A percentile compares a stretch with the other conserved stretches of the same genome.
These are phyloP conservation scores for Eudemis profundana DNA, from an alignment of 2,888 invertebrate species.

Conservation along the genomic window DNA sequence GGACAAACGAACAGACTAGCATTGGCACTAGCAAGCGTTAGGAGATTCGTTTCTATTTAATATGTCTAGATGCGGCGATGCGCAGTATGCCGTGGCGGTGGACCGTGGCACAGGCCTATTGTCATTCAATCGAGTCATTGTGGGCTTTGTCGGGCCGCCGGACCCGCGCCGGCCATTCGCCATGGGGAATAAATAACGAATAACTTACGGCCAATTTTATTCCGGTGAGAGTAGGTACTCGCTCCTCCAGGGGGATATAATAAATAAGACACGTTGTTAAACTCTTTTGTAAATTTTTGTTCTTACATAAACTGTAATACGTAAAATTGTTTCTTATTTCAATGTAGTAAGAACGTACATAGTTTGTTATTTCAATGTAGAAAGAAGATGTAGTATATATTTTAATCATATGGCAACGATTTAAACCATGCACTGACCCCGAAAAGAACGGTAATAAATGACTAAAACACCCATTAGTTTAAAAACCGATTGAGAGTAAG, in stretches of 20 bases:
- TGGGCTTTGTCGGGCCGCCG: conserved; percentile 32
- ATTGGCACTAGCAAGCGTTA: too few species aligned
- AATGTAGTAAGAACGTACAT: too few species aligned
- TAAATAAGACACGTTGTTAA: neutral
- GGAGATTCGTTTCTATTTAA: neutral
- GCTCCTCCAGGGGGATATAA: neutral
- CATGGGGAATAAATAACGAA: conserved; percentile 27
- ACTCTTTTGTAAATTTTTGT: neutral
- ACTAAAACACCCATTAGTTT: too few species aligned
- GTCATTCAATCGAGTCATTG: conserved; percentile 39
- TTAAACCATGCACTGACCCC: too few species aligned
- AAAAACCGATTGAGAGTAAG: too few species aligned
- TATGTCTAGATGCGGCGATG: neutral
- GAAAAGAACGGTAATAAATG: too few species aligned
- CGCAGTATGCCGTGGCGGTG: conserved; percentile 12
- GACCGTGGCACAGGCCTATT: conserved; percentile 35
- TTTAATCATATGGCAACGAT: too few species aligned
- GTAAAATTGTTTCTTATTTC: too few species aligned
- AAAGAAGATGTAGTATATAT: too few species aligned
- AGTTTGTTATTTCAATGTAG: too few species aligned
- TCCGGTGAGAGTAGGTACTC: neutral
- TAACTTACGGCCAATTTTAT: conserved; percentile 29
- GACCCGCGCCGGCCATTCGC: conserved; percentile 27
- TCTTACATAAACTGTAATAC: too few species aligned
- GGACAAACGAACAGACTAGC: neutral